Evolutionary conservation across 2,888 invertebrate genomes (phyloP).

Genomic region (Leptinotarsa haldemani): DNA sequence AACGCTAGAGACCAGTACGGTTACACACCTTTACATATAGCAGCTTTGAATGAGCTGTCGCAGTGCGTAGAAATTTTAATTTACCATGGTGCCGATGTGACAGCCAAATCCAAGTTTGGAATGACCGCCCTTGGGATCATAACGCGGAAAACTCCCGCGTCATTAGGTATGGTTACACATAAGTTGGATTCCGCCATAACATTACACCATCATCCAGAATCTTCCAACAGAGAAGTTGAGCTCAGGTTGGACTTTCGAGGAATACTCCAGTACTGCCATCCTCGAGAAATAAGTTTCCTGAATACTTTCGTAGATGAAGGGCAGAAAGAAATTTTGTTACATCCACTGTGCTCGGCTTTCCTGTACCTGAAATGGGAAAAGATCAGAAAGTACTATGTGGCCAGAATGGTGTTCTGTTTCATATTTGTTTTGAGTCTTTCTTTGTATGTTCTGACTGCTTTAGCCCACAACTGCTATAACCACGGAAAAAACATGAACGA

Average conservation of each 20-base stretch:
- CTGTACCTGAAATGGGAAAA: constrained; percentile 91
- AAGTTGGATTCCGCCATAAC: constrained; percentile 85
- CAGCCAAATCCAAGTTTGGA: constrained; percentile 87
- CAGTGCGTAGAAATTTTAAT: constrained; percentile 88
- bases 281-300: constrained; percentile 86
- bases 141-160: constrained; percentile 87
- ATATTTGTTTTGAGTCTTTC: constrained; percentile 85
- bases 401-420: constrained; percentile 81
- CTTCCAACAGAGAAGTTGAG: constrained; percentile 83
- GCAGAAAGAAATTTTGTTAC: constrained; percentile 86
- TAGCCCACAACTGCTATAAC: constrained; percentile 88
- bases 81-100: constrained; percentile 89
- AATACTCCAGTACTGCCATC: constrained; percentile 84
- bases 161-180: constrained; percentile 83
- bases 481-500: constrained; percentile 78
- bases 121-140: constrained; percentile 88
- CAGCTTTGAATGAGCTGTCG: constrained; percentile 85
- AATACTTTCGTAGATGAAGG: constrained; percentile 91
- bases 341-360: constrained; percentile 89
- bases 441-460: constrained; percentile 82
- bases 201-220: constrained; percentile 80
- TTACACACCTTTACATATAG: constrained; percentile 86
- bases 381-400: constrained; percentile 88
- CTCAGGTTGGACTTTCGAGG: constrained; percentile 85
- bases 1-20: constrained; percentile 88